Conservation (phyloP, 1,140 invertebrate genomes). For the Leptinotarsa undecemlineata region DNA sequence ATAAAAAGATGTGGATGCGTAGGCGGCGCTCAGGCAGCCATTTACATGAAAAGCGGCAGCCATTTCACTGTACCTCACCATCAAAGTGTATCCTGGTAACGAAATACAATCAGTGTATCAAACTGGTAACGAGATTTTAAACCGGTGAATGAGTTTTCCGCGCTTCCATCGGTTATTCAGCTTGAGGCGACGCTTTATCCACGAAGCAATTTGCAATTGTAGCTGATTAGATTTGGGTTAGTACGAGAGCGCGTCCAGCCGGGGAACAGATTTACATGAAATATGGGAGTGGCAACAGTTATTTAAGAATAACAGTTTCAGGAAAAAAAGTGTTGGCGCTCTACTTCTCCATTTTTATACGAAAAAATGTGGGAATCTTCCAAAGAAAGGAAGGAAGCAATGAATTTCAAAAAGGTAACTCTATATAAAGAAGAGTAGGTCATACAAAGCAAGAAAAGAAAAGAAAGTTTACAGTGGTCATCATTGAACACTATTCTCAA, state of each 20-base stretch:
- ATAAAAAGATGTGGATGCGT: slow-evolving; percentile 5
- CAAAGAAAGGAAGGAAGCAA: too few species aligned
- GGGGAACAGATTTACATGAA: neutral
- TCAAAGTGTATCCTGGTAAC: slow-evolving; percentile 44
- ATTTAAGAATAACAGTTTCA: neutral
- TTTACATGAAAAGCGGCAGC: slow-evolving; percentile 47
- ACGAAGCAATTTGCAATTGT: slow-evolving; percentile 4
- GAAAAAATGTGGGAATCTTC: too few species aligned
- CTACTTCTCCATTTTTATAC: too few species aligned
- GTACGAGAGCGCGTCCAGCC: neutral
- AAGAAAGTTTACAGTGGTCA: too few species aligned
- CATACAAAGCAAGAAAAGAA: too few species aligned
- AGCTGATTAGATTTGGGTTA: slow-evolving; percentile 22
- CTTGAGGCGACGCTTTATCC: neutral
- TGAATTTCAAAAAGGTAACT: too few species aligned
- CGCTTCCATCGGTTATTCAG: slow-evolving; percentile 28
- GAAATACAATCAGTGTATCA: slow-evolving; percentile 38
- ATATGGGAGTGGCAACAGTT: neutral
- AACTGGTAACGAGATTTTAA: slow-evolving; percentile 41
- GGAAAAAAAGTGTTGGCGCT: too few species aligned
- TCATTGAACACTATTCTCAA: too few species aligned
- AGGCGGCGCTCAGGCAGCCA: slow-evolving; percentile 44
- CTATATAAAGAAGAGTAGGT: too few species aligned
- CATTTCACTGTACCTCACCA: slow-evolving; percentile 43
- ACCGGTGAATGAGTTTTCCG: slow-evolving; percentile 44